Evolutionary conservation across 2,113 vertebrate genomes (phyloP).

Genomic region (Candoia aspera): DNA sequence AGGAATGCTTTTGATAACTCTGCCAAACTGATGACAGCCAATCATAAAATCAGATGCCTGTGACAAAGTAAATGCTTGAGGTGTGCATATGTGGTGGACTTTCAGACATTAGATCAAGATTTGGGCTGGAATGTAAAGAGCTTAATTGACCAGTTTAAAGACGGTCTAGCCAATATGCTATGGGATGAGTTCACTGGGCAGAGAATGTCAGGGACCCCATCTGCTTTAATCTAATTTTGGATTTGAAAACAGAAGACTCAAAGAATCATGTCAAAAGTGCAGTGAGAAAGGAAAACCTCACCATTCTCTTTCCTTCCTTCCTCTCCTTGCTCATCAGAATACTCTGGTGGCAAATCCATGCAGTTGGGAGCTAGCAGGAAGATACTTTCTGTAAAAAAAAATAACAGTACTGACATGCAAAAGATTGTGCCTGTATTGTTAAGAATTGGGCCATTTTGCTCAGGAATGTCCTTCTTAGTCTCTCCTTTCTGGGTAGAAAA

Average conservation of each 20-base stretch:
- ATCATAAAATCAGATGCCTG: not conserved
- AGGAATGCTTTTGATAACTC: not conserved
- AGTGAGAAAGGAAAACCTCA: not conserved
- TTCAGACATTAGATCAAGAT: not conserved
- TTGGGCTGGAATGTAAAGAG: not conserved
- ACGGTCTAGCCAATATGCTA: not conserved
- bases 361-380: not conserved
- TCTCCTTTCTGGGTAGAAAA: not conserved
- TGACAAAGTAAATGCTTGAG: not conserved
- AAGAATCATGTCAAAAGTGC: not conserved
- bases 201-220: not conserved
- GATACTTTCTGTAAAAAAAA: not conserved
- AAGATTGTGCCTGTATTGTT: not conserved
- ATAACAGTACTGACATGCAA: not conserved
- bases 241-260: not conserved
- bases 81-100: not conserved
- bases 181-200: not conserved
- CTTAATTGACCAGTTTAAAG: not conserved
- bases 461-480: not conserved
- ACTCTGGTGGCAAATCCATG: not conserved
- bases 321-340: not conserved
- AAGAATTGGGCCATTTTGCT: not conserved
- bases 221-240: not conserved
- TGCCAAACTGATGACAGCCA: not conserved
- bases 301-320: not conserved